These are phyloP conservation scores for Oasisia sp. DNA, from an alignment of 2,888 invertebrate species.

Conservation along the genomic window DNA sequence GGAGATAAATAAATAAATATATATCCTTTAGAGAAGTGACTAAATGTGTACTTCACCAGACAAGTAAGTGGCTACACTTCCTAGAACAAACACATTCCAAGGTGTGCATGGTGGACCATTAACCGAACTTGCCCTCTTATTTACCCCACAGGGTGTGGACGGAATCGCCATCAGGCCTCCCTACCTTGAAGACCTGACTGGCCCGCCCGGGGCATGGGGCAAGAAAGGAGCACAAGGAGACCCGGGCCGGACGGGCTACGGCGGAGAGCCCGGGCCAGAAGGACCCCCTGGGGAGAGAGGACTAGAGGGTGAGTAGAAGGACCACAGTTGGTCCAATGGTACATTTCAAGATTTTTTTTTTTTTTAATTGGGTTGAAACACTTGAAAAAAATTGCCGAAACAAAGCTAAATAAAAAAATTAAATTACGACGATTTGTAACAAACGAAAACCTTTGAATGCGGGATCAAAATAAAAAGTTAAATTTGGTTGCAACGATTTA, in stretches of 20 bases:
- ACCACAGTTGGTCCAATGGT: no score
- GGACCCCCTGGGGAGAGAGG: not conserved
- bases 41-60: not conserved
- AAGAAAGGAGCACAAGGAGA: not conserved
- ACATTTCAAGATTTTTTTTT: no score
- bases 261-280: conserved; percentile 24
- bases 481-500: no score
- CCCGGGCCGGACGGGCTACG: conserved; percentile 24
- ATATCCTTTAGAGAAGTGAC: not conserved
- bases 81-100: not conserved
- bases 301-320: not conserved
- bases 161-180: conserved; percentile 31
- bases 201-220: conserved; percentile 25
- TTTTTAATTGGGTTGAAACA: no score
- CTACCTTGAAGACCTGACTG: not conserved
- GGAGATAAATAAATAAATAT: not conserved
- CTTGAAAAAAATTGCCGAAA: no score
- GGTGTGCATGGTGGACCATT: no score
- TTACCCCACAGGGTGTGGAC: not conserved
- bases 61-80: not conserved
- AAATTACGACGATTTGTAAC: no score
- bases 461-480: no score
- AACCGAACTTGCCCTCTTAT: not conserved
- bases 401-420: no score
- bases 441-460: no score